Conservation (phyloP, 2,888 invertebrate species). For the Caenorhabditis imperialis region DNA sequence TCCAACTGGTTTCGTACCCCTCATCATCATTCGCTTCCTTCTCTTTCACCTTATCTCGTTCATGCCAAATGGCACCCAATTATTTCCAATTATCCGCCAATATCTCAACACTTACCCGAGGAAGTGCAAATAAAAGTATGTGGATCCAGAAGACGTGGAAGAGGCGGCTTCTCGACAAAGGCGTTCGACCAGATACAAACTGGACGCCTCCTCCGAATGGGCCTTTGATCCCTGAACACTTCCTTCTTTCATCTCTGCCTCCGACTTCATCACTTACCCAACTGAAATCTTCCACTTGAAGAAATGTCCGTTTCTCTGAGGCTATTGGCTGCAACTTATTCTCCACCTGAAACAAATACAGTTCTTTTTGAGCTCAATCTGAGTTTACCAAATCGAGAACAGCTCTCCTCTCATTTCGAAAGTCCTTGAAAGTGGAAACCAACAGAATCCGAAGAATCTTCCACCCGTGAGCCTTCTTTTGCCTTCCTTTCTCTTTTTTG, state of each 20-base stretch:
- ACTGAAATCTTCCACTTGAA: conserved; percentile 63
- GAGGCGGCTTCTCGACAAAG: conserved; percentile 46
- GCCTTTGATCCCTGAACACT: conserved; percentile 50
- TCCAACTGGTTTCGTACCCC: conserved; percentile 43
- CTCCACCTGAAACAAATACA: conserved; percentile 39
- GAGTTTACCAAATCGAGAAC: conserved; percentile 36
- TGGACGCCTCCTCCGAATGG: conserved; percentile 45
- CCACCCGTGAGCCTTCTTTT: conserved; percentile 39
- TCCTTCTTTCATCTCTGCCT: background rate
- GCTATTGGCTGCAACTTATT: conserved; percentile 47
- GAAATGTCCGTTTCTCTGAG: conserved; percentile 33
- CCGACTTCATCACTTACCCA: conserved; percentile 38
- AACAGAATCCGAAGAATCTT: conserved; percentile 50
- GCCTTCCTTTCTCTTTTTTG: conserved; percentile 1
- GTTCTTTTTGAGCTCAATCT: background rate
- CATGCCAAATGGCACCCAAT: conserved; percentile 17
- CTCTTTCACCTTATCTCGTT: conserved; percentile 21
- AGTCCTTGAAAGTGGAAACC: conserved; percentile 61
- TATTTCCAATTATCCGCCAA: conserved; percentile 23
- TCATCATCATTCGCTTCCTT: conserved; percentile 11
- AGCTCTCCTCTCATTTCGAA: conserved; percentile 46
- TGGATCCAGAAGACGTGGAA: background rate
- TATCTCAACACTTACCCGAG: conserved; percentile 42
- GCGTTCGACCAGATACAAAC: conserved; percentile 53
- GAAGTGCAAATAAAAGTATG: conserved; percentile 49